Conservation (phyloP, 2,113 vertebrate species). For the Micromys minutus region DNA sequence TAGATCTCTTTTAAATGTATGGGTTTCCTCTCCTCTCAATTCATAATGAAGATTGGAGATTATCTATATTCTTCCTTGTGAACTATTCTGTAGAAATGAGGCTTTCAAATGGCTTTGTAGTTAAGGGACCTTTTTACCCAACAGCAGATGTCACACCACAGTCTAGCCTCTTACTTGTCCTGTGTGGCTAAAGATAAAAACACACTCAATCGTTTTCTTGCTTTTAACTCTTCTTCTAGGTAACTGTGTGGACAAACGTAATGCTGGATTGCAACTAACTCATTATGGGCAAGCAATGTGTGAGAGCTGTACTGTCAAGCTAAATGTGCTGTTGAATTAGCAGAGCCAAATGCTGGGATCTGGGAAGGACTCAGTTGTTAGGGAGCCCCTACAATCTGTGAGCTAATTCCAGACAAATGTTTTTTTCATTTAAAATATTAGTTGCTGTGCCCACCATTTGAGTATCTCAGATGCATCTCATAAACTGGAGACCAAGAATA, state of each 20-base stretch:
- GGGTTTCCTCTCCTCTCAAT: background rate
- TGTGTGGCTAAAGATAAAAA: background rate
- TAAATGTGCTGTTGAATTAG: slow-evolving; percentile 5
- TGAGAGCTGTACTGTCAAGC: background rate
- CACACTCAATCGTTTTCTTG: background rate
- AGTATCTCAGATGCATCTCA: background rate
- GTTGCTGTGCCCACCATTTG: background rate
- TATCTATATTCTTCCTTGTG: background rate
- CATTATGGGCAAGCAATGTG: background rate
- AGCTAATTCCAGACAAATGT: slow-evolving; percentile 2
- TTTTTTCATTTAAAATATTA: background rate
- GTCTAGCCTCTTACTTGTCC: background rate
- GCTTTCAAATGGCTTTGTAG: background rate
- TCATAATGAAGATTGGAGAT: background rate
- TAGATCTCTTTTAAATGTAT: background rate
- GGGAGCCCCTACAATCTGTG: background rate
- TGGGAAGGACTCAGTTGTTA: background rate
- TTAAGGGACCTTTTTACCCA: background rate
- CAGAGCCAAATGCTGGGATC: background rate
- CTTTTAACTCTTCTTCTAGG: background rate
- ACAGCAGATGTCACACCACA: background rate
- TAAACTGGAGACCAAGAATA: background rate
- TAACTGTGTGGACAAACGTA: background rate
- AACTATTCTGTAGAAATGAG: background rate
- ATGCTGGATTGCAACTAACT: background rate